phyloP scores from a whole-genome alignment of 2,888 invertebrate genomes.

The Agrochola macilenta region DNA sequence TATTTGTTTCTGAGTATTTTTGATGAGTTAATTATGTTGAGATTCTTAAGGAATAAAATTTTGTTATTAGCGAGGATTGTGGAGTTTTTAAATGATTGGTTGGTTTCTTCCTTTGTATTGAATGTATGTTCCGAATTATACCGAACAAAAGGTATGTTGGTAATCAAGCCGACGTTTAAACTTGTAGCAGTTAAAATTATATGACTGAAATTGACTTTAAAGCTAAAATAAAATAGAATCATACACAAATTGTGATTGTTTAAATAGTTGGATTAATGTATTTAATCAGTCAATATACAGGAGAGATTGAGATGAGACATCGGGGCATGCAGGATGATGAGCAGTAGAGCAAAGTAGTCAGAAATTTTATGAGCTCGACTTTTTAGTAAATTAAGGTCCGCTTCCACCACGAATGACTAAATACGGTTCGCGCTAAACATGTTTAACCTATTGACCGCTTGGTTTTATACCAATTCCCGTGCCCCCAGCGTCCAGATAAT shows the following conservation, averaged over 20 bases:
- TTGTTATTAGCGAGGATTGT: background rate
- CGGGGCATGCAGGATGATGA: background rate
- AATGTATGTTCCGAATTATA: conserved; percentile 10
- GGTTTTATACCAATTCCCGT: too few relatives aligned
- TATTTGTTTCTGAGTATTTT: conserved; percentile 10
- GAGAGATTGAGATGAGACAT: background rate
- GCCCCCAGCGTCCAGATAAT: too few relatives aligned
- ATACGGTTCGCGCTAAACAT: too few relatives aligned
- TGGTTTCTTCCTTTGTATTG: background rate
- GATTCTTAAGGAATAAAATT: too few relatives aligned
- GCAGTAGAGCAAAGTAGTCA: background rate
- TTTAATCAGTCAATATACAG: conserved; percentile 1
- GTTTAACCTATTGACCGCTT: too few relatives aligned
- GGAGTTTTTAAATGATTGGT: background rate
- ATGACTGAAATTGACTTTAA: conserved; percentile 10
- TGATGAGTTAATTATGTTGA: background rate
- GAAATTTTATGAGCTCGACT: too few relatives aligned
- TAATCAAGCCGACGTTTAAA: background rate
- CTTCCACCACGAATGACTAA: too few relatives aligned
- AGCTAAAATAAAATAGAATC: conserved; percentile 6
- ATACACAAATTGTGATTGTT: conserved; percentile 1
- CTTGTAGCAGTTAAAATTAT: conserved; percentile 19
- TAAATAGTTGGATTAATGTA: conserved; percentile 7
- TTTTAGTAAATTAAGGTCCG: too few relatives aligned
- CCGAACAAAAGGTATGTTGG: background rate